Conservation (phyloP, 2,797 vertebrate genomes). For the Merluccius polli region DNA sequence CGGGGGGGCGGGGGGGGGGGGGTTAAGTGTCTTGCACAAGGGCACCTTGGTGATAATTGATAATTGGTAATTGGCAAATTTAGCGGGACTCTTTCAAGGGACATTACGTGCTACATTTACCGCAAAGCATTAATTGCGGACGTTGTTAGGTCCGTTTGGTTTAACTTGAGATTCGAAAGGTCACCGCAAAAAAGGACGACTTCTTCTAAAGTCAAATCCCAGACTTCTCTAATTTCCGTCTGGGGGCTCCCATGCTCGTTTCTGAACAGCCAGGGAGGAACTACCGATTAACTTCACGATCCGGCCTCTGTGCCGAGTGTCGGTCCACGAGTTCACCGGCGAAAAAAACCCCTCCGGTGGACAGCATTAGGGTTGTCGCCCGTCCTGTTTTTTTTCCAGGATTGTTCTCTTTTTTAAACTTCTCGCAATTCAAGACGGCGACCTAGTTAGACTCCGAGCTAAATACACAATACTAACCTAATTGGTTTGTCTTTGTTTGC, state of each 20-base stretch:
- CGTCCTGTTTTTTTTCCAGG: too few relatives aligned
- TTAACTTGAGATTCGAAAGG: conserved; percentile 23
- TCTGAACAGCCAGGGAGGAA: not conserved
- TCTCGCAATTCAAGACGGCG: not conserved
- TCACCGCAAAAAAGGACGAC: conserved; percentile 3
- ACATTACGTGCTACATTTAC: conserved; percentile 15
- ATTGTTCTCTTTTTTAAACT: too few relatives aligned
- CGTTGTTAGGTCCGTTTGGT: conserved; percentile 32
- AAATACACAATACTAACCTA: not conserved
- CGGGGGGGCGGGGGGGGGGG: conserved; percentile 16
- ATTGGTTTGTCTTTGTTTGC: not conserved
- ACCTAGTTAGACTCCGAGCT: not conserved
- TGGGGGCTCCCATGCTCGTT: not conserved
- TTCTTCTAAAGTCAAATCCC: conserved; percentile 13
- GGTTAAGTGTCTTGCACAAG: conserved; percentile 41
- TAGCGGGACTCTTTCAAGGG: conserved; percentile 15
- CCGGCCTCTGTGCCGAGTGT: not conserved
- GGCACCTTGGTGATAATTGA: conserved; percentile 43
- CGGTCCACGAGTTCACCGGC: not conserved
- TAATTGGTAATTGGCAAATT: conserved; percentile 10
- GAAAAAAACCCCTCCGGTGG: not conserved
- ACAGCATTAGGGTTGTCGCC: too few relatives aligned
- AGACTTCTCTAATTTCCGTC: not conserved
- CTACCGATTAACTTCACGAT: not conserved
- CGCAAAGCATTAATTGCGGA: conserved; percentile 29